Conservation (phyloP, 2,797 vertebrate genomes). For the Hybognathus amarus region DNA sequence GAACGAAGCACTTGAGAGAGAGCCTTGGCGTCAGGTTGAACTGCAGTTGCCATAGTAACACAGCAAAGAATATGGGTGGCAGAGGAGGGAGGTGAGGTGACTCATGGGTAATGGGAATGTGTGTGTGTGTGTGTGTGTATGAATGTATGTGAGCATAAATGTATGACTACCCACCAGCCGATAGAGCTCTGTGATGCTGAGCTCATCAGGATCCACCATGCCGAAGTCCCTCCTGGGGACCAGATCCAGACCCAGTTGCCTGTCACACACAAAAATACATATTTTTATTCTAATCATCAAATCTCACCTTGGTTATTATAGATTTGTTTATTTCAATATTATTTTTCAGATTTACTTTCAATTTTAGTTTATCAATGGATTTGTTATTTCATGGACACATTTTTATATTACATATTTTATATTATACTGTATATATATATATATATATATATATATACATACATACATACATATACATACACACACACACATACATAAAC, state of each 20-base stretch:
- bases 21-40: slow-evolving; percentile 49
- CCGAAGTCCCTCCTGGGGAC: slow-evolving; percentile 95
- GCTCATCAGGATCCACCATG: slow-evolving; percentile 98
- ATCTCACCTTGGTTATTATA: not conserved
- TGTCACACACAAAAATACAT: slow-evolving; percentile 67
- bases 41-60: slow-evolving; percentile 62
- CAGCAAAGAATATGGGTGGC: slow-evolving; percentile 44
- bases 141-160: slow-evolving; percentile 1
- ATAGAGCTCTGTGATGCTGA: slow-evolving; percentile 97
- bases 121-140: slow-evolving; percentile 28
- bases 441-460: too few species aligned
- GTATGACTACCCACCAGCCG: slow-evolving; percentile 84
- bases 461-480: too few species aligned
- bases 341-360: not conserved
- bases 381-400: not conserved
- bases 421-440: not conserved
- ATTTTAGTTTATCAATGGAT: not conserved
- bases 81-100: slow-evolving; percentile 50
- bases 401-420: not conserved
- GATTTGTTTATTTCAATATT: not conserved
- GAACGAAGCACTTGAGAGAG: slow-evolving; percentile 22
- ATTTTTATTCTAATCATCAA: not conserved
- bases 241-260: slow-evolving; percentile 93
- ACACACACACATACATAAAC: too few species aligned
- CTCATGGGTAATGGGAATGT: slow-evolving; percentile 58